Conservation (phyloP, 1,140 invertebrate genomes). For the Diprion similis region DNA sequence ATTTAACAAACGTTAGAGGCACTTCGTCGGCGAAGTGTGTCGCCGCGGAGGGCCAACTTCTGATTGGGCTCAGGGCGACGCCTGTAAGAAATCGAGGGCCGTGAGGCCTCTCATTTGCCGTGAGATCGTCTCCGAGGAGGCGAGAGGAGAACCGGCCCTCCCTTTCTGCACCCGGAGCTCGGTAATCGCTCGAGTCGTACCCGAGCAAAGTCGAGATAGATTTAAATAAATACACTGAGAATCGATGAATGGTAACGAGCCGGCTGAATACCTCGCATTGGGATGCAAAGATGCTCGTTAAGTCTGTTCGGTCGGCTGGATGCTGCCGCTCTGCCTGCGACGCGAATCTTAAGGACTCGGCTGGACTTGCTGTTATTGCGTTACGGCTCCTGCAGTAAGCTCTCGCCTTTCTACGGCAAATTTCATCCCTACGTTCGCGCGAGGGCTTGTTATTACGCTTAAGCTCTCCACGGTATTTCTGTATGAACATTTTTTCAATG, state of each 20-base stretch:
- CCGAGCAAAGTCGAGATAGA: neutral
- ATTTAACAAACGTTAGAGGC: constrained; percentile 1
- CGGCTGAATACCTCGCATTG: neutral
- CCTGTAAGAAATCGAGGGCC: too few relatives aligned
- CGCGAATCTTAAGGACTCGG: neutral
- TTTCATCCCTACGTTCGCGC: too few relatives aligned
- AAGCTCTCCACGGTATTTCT: neutral
- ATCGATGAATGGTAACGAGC: constrained; percentile 3
- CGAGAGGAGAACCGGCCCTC: too few relatives aligned
- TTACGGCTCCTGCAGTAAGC: neutral
- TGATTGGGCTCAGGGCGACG: neutral
- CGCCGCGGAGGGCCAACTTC: neutral
- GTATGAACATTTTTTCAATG: neutral
- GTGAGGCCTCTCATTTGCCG: neutral
- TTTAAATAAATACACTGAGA: constrained; percentile 1
- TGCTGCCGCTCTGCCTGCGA: neutral
- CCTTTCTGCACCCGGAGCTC: neutral
- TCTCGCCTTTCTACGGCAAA: too few relatives aligned
- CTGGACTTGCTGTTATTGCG: neutral
- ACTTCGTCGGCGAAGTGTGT: constrained; percentile 4
- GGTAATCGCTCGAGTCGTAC: neutral
- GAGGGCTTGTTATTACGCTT: neutral
- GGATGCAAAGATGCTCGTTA: constrained; percentile 7
- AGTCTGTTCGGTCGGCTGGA: constrained; percentile 4
- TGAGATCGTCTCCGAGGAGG: too few relatives aligned